Percentiles rank a stretch among this genome's conserved stretches.
Evolutionary conservation across 1,140 invertebrate genomes (phyloP).

Genomic region (Pseudomyrmex pallidus): DNA sequence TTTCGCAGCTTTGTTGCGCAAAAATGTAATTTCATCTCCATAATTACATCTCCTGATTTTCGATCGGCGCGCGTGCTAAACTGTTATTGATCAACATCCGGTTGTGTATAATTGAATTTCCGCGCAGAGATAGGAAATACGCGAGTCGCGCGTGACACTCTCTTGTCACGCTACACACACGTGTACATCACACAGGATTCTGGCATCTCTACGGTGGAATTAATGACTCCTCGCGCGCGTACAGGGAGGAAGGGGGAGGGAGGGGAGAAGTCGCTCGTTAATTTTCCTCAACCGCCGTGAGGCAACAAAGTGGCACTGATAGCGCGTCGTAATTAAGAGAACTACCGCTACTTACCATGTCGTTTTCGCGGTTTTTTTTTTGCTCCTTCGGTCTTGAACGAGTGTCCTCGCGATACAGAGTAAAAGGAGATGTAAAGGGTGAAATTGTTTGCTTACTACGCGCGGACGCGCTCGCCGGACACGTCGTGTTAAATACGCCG

Average conservation of each 20-base stretch:
- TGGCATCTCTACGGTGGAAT: slow-evolving; percentile 56
- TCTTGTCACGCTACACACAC: slow-evolving; percentile 29
- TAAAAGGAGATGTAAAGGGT: neutral
- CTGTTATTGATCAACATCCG: neutral
- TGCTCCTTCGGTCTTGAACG: neutral
- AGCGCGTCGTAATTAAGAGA: slow-evolving; percentile 67
- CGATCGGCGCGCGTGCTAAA: neutral
- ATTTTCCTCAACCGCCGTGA: slow-evolving; percentile 65
- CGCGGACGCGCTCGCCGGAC: slow-evolving; percentile 4
- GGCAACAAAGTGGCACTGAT: slow-evolving; percentile 65
- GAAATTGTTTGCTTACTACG: slow-evolving; percentile 45
- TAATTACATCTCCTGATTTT: neutral
- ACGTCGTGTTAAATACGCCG: slow-evolving; percentile 18
- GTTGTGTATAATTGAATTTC: slow-evolving; percentile 32
- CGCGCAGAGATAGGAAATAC: neutral
- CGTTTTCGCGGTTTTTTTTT: slow-evolving; percentile 46
- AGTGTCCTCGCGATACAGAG: slow-evolving; percentile 3
- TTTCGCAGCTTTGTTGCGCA: neutral
- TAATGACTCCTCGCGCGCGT: slow-evolving; percentile 60
- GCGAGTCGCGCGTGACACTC: slow-evolving; percentile 3
- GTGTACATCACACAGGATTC: slow-evolving; percentile 52
- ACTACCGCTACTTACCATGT: slow-evolving; percentile 58
- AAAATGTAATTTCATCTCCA: neutral
- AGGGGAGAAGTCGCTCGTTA: slow-evolving; percentile 54
- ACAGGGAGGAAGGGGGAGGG: too few relatives aligned